Evolutionary conservation across 2,797 vertebrate genomes (phyloP).

Genomic region (Apogon talboti): DNA sequence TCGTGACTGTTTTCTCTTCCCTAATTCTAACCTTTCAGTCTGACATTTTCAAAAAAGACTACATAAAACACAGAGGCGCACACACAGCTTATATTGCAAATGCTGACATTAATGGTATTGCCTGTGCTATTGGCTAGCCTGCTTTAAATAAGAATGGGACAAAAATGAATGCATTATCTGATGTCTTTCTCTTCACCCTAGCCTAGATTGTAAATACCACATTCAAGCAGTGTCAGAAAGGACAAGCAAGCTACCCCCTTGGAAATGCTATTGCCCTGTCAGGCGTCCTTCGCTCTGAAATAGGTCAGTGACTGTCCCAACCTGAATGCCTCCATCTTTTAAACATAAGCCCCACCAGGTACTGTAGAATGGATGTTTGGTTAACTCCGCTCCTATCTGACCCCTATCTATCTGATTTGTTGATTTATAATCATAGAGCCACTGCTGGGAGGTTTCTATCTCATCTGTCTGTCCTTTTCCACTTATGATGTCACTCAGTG

Average conservation of each 20-base stretch:
- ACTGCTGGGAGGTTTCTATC: constrained; percentile 56
- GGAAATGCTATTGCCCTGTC: constrained; percentile 63
- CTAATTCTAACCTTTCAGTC: constrained; percentile 61
- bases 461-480: constrained; percentile 62
- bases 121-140: constrained; percentile 60
- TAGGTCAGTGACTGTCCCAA: constrained; percentile 57
- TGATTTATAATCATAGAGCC: constrained; percentile 71
- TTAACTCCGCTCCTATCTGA: constrained; percentile 64
- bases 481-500: constrained; percentile 43
- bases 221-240: constrained; percentile 44
- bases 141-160: constrained; percentile 67
- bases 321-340: constrained; percentile 60
- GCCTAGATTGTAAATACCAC: constrained; percentile 79
- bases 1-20: constrained; percentile 40
- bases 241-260: constrained; percentile 57
- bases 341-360: constrained; percentile 64
- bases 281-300: constrained; percentile 57
- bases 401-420: constrained; percentile 63
- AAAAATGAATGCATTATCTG: constrained; percentile 62
- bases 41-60: constrained; percentile 68
- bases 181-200: constrained; percentile 56
- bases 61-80: constrained; percentile 51
- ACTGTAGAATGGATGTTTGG: constrained; percentile 51
- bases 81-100: constrained; percentile 61
- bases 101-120: constrained; percentile 60